Percentiles rank a stretch among this genome's conserved stretches.
Evolutionary conservation across 35 echinoderm and acorn worm genomes (phyloP).

Genomic region (Hemicentrotus pulcherrimus): DNA sequence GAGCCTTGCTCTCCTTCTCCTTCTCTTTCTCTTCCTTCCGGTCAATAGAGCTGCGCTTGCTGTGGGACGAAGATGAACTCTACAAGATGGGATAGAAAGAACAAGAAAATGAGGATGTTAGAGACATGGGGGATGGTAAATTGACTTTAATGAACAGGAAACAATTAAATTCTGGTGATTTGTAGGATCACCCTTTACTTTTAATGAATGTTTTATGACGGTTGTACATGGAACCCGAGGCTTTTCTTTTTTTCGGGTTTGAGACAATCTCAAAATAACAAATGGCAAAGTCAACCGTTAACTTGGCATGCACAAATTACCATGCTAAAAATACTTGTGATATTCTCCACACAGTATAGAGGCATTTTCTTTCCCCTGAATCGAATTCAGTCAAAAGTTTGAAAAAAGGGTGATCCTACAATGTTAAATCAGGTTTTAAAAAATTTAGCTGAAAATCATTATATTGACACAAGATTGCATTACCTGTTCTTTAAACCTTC

Average conservation of each 20-base stretch:
- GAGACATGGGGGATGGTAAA: not conserved
- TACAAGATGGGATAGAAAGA: not conserved
- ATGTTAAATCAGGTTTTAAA: not conserved
- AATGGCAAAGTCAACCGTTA: no score
- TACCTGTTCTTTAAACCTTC: constrained; percentile 21
- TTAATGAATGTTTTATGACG: no score
- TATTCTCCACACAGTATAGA: no score
- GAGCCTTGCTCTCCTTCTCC: constrained; percentile 65
- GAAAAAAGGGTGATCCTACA: not conserved
- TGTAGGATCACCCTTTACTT: constrained; percentile 10
- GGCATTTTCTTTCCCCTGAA: no score
- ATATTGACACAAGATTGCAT: not conserved
- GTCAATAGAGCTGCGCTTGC: not conserved
- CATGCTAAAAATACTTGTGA: no score
- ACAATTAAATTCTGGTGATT: not conserved
- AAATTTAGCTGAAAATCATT: not conserved
- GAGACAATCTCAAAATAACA: no score
- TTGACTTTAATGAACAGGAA: not conserved
- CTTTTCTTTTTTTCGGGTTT: no score
- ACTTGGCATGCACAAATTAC: no score
- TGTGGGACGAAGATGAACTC: not conserved
- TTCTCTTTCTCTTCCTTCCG: constrained; percentile 54
- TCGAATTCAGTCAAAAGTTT: not conserved
- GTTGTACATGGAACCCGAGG: no score
- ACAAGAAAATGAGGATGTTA: not conserved